Evolutionary conservation across 2,888 invertebrate species (phyloP), one percentile per base, ranked within the genome.

Genomic region (Sympetrum striolatum): DNA sequence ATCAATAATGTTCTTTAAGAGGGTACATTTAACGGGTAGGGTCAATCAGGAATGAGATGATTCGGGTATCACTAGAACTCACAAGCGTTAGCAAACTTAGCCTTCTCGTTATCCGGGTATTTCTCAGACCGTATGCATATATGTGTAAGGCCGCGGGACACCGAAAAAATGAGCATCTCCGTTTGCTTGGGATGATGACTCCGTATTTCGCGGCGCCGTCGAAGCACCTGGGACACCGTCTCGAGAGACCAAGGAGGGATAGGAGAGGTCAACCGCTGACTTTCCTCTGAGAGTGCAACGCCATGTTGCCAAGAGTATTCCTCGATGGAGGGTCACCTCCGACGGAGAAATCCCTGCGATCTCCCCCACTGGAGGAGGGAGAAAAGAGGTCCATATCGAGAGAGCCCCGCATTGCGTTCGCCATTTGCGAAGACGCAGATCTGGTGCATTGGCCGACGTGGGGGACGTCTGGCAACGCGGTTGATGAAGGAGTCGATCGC

Each of bases 221-320:
- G 86, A 37, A 60, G 86, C 64, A 86, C 86, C 86, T 86, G 86
- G 86, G 86, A 64, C 60, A 37, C 12, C 60, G 86, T 60, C 60
- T 86, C 82, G 37, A 1, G 22, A 37, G 60, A 35, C 18, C 2
- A 37, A 37, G 37, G 10, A 22, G 37, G 35, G 37, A 53, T 53
- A 18, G 53, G 82, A 86, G 86, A 86, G 86, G 86, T 86, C 86
- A 86, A 86, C 58, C 86, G 53, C 37, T 60, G 86, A 60, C 37
- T 86, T 60, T 86, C 86, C 60, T 86, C n/a, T 37, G 3, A 8
- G 82, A 82, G 86, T 86, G 86, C 86, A 86, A 86, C 86, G 86
- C 86, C 86, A 60, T 64, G 86, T 86, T 86, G 86, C 86, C 86
- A 86, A 86, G 86, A 37, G n/a, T 86, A 86, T 53, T 25, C 44